These are phyloP conservation scores for Eptatretus burgeri DNA, from an alignment of 2,113 vertebrate genomes.

Conservation along the genomic window DNA sequence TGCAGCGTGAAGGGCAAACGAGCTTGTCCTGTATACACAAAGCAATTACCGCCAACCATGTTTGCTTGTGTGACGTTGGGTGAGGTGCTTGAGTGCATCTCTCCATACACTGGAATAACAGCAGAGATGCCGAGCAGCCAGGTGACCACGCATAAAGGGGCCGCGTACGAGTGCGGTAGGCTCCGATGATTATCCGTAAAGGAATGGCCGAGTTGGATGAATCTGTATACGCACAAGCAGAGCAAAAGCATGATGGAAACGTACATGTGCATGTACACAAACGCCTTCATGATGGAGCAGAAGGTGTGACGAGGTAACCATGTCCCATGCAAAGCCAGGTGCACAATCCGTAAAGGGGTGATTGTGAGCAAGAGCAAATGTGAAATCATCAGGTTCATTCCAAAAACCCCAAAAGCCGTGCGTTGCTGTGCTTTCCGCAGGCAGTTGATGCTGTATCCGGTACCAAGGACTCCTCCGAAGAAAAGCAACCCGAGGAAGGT, in stretches of 20 bases:
- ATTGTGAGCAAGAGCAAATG: background rate
- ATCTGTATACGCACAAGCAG: constrained; percentile 5
- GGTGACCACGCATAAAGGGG: background rate
- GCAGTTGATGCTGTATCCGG: too few relatives aligned
- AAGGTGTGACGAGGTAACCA: background rate
- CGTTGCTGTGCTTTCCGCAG: too few relatives aligned
- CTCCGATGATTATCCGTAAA: background rate
- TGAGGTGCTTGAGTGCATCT: background rate
- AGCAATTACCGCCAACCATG: background rate
- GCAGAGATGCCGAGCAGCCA: background rate
- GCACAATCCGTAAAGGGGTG: background rate
- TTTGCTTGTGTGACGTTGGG: too few relatives aligned
- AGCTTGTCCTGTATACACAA: background rate
- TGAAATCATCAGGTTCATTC: constrained; percentile 3
- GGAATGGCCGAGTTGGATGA: background rate
- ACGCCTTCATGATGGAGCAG: background rate
- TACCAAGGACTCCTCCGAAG: too few relatives aligned
- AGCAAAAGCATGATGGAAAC: background rate
- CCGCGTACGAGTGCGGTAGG: background rate
- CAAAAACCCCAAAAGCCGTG: background rate
- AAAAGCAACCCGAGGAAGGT: too few relatives aligned
- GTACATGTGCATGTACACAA: constrained; percentile 5
- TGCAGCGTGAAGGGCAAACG: background rate
- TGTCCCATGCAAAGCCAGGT: background rate
- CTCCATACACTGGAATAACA: background rate